Evolutionary conservation across 64 coral and sea anemone species (phyloP).

Genomic region (Actinia tenebrosa): DNA sequence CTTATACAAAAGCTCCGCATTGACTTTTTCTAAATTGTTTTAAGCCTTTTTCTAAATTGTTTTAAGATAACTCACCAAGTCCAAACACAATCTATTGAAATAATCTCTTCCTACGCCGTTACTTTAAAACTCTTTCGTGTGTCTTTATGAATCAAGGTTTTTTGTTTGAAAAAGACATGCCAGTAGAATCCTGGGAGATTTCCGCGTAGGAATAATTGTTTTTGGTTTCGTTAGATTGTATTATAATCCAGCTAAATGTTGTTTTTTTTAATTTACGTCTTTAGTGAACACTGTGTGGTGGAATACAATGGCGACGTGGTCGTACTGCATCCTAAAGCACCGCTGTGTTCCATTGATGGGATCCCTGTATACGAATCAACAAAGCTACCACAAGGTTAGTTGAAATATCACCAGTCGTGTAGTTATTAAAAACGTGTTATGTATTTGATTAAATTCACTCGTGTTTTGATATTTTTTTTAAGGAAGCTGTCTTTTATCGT

Average conservation of each 20-base stretch:
- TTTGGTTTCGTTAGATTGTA: neutral
- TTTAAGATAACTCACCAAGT: too few relatives aligned
- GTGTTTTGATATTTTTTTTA: too few relatives aligned
- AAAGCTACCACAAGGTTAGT: slow-evolving; percentile 86
- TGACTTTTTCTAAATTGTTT: too few relatives aligned
- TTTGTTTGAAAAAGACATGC: neutral
- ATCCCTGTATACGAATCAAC: slow-evolving; percentile 89
- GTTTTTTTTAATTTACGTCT: neutral
- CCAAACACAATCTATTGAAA: neutral
- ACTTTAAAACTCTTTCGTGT: too few relatives aligned
- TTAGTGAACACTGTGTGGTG: slow-evolving; percentile 86
- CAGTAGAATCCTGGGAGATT: neutral
- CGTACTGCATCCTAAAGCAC: slow-evolving; percentile 84
- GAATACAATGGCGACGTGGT: slow-evolving; percentile 94
- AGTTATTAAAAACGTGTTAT: too few relatives aligned
- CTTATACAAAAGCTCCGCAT: too few relatives aligned
- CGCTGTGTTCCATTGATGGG: slow-evolving; percentile 86
- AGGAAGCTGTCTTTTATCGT: too few relatives aligned
- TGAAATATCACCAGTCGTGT: too few relatives aligned
- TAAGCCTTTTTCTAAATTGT: too few relatives aligned
- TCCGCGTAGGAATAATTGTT: neutral
- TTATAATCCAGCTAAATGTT: neutral
- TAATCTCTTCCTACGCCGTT: too few relatives aligned
- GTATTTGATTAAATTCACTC: too few relatives aligned
- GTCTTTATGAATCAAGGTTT: neutral